Evolutionary conservation across 1,140 invertebrate species (phyloP), one percentile per base, ranked within the genome.

Genomic region (Halesus radiatus): DNA sequence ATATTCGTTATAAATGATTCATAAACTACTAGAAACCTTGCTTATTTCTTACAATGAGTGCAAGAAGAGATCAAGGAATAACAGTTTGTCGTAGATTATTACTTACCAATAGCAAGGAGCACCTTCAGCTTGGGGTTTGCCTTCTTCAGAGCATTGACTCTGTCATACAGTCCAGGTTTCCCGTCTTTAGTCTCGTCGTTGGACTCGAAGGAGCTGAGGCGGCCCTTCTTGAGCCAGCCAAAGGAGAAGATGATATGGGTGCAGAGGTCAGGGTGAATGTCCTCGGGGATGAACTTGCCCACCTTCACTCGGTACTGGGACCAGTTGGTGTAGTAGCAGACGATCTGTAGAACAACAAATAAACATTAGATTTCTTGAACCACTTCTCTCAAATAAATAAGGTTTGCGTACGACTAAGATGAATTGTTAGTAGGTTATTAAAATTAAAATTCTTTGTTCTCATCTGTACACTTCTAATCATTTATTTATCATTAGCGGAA

Each of bases 241-340:
- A 99, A 99, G 23, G 98, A 96, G 87, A 97, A 98, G 84, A 99
- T 96, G 84, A 99, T 92, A 89, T 99, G 98, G 0, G 98, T 99
- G 88, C 98, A 99, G 5, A 99, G 91, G 87, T 97, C 95, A 1
- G 97, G 96, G 76, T 97, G 94, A 80, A 99, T 98, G 87, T 99
- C 96, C 90, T 99, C 98, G 0, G 98, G 98, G 45, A 93, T 86
- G 89, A 97, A 99, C 89, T 98, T 98, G 37, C 96, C 98, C 76
- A 96, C 90, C 86, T 98, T 98, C 0, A 94, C 94, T 73, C 98
- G 91, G 86, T 99, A 99, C 86, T 99, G 98, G 0, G 98, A 97
- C 98, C 98, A 99, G 90, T 99, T 98, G 20, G 97, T 98, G 88
- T 98, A 98, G 87, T 98, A 99, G 86, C 97, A 98, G 1, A 98